Evolutionary conservation across 2,888 invertebrate genomes (phyloP), one percentile per base, ranked within the genome.

Genomic region (Drosophila bunnanda): DNA sequence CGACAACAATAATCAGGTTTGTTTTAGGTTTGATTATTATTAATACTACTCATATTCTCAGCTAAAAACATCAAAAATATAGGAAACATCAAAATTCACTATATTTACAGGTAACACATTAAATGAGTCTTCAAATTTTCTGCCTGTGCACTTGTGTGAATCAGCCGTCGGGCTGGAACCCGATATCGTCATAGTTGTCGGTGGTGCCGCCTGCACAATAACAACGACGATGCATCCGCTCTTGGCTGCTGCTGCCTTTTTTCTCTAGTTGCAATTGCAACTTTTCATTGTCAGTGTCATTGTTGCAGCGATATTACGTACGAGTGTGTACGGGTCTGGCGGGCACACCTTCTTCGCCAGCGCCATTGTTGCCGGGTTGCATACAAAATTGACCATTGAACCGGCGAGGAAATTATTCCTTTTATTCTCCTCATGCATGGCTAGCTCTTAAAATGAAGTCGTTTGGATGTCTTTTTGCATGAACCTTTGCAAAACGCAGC

Each of bases 231-330:
- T 73, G 85, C 76, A 74, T 69, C 77, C 77, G 77, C 44, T 56
- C 64, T 54, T 62, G 22, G 30, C 20, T 57, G 12, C 39, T 43
- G 32, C 30, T 43, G 30, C 13, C 13, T 52, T 39, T 66, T 55
- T 70, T 57, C 25, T 55, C 36, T 44, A 32, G 58, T 77, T 86
- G 74, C 67, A 65, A 77, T 72, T 71, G 74, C 76, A 85, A 75
- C 77, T 85, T 89, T 67, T 84, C 84, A 84, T 89, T 84, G 89
- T 76, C 89, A 84, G 76, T 88, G 84, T 89, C 84, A 84, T 88
- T 84, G 89, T 80, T 80, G 78, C 58, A 41, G 50, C 74, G 54
- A 61, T 66, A 64, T 54, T 66, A 72, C 69, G 48, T 57, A 62
- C 61, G 57, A 58, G 46, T 74, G 41, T 43, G 41, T 43, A 25